Evolutionary conservation across 1,140 invertebrate species (phyloP).

Genomic region (Hetaerina americana): DNA sequence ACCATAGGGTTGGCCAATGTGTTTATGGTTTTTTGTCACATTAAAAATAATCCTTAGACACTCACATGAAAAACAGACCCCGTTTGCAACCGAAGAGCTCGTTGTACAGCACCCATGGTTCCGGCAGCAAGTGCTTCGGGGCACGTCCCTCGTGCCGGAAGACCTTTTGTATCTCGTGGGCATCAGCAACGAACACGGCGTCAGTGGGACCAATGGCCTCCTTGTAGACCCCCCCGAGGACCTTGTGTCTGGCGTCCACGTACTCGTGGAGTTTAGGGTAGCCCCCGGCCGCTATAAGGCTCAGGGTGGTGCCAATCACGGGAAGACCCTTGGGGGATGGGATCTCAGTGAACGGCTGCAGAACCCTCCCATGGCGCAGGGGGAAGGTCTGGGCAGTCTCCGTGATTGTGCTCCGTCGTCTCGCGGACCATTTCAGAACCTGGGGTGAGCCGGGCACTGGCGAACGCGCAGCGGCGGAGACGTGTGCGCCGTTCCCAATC

Average conservation of each 20-base stretch:
- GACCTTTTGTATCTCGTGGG: constrained; percentile 50
- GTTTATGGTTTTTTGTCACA: too few relatives aligned
- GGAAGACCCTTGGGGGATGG: constrained; percentile 36
- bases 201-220: constrained; percentile 52
- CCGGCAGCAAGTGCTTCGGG: constrained; percentile 64
- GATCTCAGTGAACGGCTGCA: constrained; percentile 17
- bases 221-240: constrained; percentile 59
- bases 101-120: constrained; percentile 71
- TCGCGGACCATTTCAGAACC: neutral
- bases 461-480: neutral
- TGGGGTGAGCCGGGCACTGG: too few relatives aligned
- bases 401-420: neutral
- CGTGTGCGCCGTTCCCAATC: neutral
- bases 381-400: neutral
- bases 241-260: constrained; percentile 51
- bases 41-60: too few relatives aligned
- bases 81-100: constrained; percentile 49
- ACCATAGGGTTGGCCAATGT: too few relatives aligned
- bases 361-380: neutral
- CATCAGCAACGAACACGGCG: constrained; percentile 56
- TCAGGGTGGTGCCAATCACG: constrained; percentile 37
- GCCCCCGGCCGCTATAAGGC: constrained; percentile 36
- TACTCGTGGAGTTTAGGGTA: constrained; percentile 51
- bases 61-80: constrained; percentile 78
- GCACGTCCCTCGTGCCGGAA: constrained; percentile 64